Evolutionary conservation across 2,888 invertebrate genomes (phyloP), one percentile per base, ranked within the genome.

Genomic region (Achlya flavicornis): DNA sequence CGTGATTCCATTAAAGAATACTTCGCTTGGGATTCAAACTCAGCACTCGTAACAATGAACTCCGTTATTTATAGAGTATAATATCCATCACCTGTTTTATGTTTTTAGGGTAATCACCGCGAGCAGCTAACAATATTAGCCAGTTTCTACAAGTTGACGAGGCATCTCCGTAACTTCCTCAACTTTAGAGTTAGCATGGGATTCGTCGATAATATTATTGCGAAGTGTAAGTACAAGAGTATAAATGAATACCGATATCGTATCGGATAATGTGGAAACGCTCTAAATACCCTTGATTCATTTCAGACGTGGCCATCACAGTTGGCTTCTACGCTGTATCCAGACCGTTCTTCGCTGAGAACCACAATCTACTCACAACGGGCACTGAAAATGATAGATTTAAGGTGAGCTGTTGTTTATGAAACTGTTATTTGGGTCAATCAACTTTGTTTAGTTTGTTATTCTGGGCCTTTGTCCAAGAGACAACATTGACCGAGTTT

Each of bases 261-360:
- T 2, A 26, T 26, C 26, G 26, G 26, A 26, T 26, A 26, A 26
- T 26, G 26, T 26, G 26, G 26, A 2, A 1, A 1, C 26, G 26
- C 26, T 26, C 26, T 26, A 26, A n/a, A 26, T 26, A 26, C 26
- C 2, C 26, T 1, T 26, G 26, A 26, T 26, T 26, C 26, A 26
- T 26, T 26, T 26, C 90, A 98, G 98, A 99, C 91, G 93, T 98
- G 69, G 99, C 99, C 0, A 98, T 98, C n/a, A 96, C 98, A 57
- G 97, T 99, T 63, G 99, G 99, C 14, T 99, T 99, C 93, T 96
- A 97, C 87, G 97, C 98, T 0, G 98, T 99, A 8, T 98, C 99
- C 58, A 93, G 98, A 66, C 99, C 99, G 7, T 99, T 99, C 95
- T 96, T 99, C 86, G 95, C 96, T 46, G 91, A 94, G 10, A 93